These are phyloP conservation scores for Lepidostoma basale DNA, from an alignment of 1,140 invertebrate species.

Conservation along the genomic window DNA sequence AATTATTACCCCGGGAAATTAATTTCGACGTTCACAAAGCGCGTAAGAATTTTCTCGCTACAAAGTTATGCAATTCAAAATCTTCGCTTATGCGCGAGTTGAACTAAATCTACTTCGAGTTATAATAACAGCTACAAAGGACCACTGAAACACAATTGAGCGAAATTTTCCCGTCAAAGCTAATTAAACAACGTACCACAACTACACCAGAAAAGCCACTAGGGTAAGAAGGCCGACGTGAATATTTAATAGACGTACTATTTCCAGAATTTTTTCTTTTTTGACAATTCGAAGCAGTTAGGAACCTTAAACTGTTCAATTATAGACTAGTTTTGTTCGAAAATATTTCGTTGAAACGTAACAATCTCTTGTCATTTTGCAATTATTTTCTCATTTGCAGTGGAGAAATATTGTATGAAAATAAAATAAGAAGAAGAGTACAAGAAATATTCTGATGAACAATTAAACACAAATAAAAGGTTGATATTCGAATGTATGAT, in stretches of 20 bases:
- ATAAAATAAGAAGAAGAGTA: too few species aligned
- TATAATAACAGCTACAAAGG: neutral
- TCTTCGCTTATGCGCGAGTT: neutral
- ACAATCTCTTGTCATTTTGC: too few species aligned
- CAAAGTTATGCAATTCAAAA: conserved; percentile 1
- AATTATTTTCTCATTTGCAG: too few species aligned
- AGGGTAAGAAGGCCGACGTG: neutral
- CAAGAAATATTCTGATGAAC: too few species aligned
- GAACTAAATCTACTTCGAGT: neutral
- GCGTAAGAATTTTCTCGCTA: conserved; percentile 7
- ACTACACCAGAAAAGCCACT: neutral
- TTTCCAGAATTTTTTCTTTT: too few species aligned
- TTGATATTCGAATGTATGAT: too few species aligned
- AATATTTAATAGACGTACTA: neutral
- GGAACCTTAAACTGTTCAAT: too few species aligned
- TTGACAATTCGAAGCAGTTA: too few species aligned
- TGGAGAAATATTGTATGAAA: too few species aligned
- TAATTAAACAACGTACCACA: neutral
- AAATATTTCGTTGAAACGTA: too few species aligned
- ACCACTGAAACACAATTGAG: neutral
- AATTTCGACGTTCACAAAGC: conserved; percentile 4
- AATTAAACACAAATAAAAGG: too few species aligned
- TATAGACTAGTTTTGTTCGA: too few species aligned
- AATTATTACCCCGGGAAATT: conserved; percentile 8
- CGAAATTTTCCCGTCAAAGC: neutral